Base-by-base conservation (phyloP, 2,888 invertebrate species). In the Lasioglossum pauxillum region DNA sequence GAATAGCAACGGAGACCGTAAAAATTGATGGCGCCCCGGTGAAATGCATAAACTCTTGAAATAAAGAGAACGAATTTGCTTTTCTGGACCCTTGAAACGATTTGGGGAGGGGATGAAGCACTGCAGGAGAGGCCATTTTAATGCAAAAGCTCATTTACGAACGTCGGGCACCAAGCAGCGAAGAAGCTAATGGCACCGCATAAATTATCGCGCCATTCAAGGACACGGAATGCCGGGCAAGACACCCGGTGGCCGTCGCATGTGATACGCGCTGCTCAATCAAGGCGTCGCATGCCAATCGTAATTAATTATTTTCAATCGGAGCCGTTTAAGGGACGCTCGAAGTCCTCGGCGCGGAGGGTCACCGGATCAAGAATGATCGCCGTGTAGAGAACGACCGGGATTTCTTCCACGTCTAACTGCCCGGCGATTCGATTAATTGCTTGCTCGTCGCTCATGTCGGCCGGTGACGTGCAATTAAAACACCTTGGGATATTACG, bases 141-240 rank as follows among this genome's bases (percentile, higher is more conserved):
- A 84, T 35, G 81, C n/a, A 69, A 75, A 49, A 78, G 79, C 78
- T 77, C 78, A 64, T 86, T 85, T 79, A 82, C 57, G 79, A 74
- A 69, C 31, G 41, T 10, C 41, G 49, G 12, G 41, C 64, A n/a
- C 23, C 44, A 10, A 19, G 12, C 38, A 41, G 12, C 38, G 41
- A 72, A 49, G 75, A 67, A 49, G 78, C 84, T 86, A 86, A 86
- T 82, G 82, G 78, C 75, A 74, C 14, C 75, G 86, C 76, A 85
- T 85, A 82, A 86, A 86, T 85, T 78, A 82, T 85, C 78, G 78
- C 23, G 57, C 73, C 77, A 27, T 82, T 85, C 67, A 75, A 77
- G 79, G 85, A 69, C 79, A 64, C 74, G 75, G 71, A 78, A 79
- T 75, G 73, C 75, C 81, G n/a, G 60, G 44, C 82, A 71, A 84